Evolutionary conservation across 2,888 invertebrate species (phyloP), one percentile per base, ranked within the genome.

Genomic region (Melanchra persicariae): DNA sequence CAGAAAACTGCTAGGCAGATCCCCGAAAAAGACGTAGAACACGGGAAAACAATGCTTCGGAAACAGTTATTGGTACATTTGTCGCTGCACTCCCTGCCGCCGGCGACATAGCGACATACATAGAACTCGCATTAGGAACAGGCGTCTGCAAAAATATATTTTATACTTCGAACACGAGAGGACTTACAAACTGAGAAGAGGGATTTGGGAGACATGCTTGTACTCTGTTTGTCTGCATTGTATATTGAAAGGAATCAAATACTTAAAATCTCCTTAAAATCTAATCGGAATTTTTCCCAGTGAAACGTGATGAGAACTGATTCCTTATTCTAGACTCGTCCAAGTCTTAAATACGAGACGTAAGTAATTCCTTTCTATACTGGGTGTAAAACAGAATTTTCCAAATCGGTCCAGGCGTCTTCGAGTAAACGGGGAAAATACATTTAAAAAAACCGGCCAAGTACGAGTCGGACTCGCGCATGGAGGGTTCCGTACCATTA

Each of bases 81-180:
- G 68, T 82, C 82, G 83, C 51, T 79, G 81, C 82, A 75, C 34
- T 57, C 72, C 72, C 83, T 62, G 62, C 71, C 57, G 74, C 85
- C 77, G 70, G 77, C 70, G 83, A 88, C 87, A 77, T 77, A 88
- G 77, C 70, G 83, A 89, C 87, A 77, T 79, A 88, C 89, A 91
- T 87, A 74, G 88, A 87, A 91, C 87, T 89, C 87, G 85, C 90
- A 89, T 91, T 91, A 90, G 83, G 74, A 57, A 4, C 81, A 47
- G 30, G 43, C 55, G 74, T 61, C 60, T 81, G 77, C 62, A 65
- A 58, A 81, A 79, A 82, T 75, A 64, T 75, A 79, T 85, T 73
- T 85, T 82, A 73, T 84, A 66, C 76, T 66, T 65, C 34, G 71
- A 79, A 80, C 69, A 66, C 74, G 74, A 57, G 58, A 47, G 57